Evolutionary conservation across 2,888 invertebrate genomes (phyloP).

Genomic region (Scaptodrosophila latifasciaeformis): DNA sequence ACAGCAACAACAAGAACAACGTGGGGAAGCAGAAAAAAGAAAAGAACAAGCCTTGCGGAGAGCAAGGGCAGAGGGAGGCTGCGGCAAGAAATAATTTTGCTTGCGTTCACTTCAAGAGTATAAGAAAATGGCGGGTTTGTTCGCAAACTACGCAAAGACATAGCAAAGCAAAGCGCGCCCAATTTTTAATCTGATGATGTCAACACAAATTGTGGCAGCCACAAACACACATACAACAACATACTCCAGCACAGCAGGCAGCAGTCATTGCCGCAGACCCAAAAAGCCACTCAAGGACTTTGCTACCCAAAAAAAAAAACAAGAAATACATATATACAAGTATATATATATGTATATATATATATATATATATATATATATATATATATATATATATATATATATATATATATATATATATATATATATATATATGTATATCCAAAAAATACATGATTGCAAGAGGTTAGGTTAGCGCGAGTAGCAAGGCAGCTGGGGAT

Average conservation of each 20-base stretch:
- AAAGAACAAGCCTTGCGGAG: slow-evolving; percentile 4
- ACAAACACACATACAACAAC: slow-evolving; percentile 18
- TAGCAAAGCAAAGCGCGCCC: slow-evolving; percentile 27
- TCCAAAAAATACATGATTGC: slow-evolving; percentile 64
- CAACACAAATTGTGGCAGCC: slow-evolving; percentile 63
- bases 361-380: too few relatives aligned
- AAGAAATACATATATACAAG: too few relatives aligned
- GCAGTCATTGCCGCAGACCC: neutral
- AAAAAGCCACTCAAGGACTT: slow-evolving; percentile 61
- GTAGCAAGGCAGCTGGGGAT: slow-evolving; percentile 55
- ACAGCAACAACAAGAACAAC: slow-evolving; percentile 14
- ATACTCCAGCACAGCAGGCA: slow-evolving; percentile 19
- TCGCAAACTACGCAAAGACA: neutral
- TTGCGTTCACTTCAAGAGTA: slow-evolving; percentile 19
- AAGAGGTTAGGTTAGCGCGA: slow-evolving; percentile 56
- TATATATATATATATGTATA: too few relatives aligned
- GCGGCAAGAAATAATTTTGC: slow-evolving; percentile 56
- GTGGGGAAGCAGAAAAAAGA: neutral
- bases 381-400: too few relatives aligned
- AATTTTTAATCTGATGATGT: slow-evolving; percentile 69
- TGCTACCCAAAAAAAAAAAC: too few relatives aligned
- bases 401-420: too few relatives aligned
- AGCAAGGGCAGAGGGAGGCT: slow-evolving; percentile 16
- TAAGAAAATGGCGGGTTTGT: slow-evolving; percentile 1
- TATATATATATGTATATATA: too few relatives aligned